These are phyloP conservation scores for Notolabrus celidotus DNA, from an alignment of 2,797 vertebrate genomes.

Conservation along the genomic window DNA sequence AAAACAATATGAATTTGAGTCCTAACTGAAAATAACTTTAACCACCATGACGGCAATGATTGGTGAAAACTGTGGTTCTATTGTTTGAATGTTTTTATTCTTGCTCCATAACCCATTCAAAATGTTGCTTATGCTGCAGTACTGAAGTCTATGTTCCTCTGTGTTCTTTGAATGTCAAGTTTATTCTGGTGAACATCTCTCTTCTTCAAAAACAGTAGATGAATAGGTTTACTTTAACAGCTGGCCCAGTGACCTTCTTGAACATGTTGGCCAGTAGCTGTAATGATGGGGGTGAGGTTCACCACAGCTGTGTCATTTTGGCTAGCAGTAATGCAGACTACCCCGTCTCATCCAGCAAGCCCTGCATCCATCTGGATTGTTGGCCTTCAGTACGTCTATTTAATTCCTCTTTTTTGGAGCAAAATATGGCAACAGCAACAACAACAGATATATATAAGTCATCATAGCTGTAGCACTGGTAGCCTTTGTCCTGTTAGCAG, in stretches of 20 bases:
- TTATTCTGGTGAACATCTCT: not conserved
- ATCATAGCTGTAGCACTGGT: not conserved
- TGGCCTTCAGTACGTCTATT: conserved; percentile 22
- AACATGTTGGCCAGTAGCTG: conserved; percentile 16
- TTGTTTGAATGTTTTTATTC: no score
- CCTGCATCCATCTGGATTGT: conserved; percentile 39
- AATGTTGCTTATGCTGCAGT: no score
- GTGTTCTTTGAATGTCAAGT: not conserved
- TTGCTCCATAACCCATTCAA: no score
- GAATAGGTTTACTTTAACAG: conserved; percentile 44
- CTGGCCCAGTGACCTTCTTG: conserved; percentile 51
- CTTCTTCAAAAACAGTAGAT: conserved; percentile 34
- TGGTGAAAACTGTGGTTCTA: no score
- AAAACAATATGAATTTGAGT: no score
- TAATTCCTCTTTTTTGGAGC: not conserved
- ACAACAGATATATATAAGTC: not conserved
- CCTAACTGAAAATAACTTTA: no score
- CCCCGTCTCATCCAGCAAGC: conserved; percentile 19
- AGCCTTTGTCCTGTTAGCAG: not conserved
- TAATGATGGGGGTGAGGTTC: conserved; percentile 33
- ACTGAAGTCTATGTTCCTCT: not conserved
- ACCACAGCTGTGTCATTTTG: conserved; percentile 53
- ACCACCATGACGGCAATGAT: no score
- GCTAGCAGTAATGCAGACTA: conserved; percentile 1
- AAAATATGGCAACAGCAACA: not conserved